phyloP scores from a whole-genome alignment of 2,888 invertebrate genomes.

The Hyalella azteca region DNA sequence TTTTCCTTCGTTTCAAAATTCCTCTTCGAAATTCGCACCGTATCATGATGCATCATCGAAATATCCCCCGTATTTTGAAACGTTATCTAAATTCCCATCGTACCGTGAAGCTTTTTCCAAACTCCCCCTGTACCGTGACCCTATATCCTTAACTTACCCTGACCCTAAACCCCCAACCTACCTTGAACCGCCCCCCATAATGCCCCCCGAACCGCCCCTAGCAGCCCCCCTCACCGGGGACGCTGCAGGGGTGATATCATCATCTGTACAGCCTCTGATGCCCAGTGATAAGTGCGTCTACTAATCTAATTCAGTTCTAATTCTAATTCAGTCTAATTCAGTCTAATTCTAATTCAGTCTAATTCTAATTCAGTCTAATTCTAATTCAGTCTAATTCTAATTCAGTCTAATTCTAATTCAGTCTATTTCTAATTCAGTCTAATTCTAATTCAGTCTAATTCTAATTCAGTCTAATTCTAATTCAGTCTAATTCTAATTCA shows the following conservation, averaged over 20 bases:
- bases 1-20: background rate
- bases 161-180: background rate
- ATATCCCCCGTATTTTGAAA: background rate
- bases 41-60: background rate
- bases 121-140: background rate
- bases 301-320: background rate
- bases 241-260: background rate
- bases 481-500: no score
- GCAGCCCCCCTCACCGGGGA: background rate
- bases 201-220: background rate
- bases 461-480: background rate
- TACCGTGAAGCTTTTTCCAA: background rate
- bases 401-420: background rate
- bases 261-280: conserved; percentile 30
- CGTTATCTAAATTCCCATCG: background rate
- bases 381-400: background rate
- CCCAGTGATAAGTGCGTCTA: conserved; percentile 33
- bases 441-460: background rate
- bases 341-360: background rate
- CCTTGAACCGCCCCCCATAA: no score
- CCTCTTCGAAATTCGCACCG: background rate
- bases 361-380: background rate
- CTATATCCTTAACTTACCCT: background rate
- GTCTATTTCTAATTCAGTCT: background rate
- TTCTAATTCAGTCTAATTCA: background rate